phyloP scores from a whole-genome alignment of 1,140 invertebrate genomes.

The Leptinotarsa texana region DNA sequence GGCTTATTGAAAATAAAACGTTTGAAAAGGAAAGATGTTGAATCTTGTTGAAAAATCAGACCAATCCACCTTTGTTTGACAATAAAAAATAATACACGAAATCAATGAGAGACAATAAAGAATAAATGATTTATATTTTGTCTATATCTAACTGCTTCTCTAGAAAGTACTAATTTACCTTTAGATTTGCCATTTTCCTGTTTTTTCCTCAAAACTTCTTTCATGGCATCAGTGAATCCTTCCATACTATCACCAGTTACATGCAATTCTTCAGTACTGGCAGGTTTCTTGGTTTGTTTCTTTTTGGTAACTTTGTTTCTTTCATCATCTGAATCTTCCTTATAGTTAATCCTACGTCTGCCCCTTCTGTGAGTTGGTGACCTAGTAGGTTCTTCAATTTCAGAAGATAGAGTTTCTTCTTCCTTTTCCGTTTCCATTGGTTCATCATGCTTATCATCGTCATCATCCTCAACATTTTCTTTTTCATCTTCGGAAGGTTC shows the following conservation, averaged over 20 bases:
- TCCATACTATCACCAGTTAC: conserved; percentile 8
- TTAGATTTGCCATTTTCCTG: conserved; percentile 21
- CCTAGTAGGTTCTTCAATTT: conserved; percentile 7
- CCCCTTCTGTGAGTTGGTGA: not conserved
- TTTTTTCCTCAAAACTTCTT: conserved; percentile 36
- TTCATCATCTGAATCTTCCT: conserved; percentile 9
- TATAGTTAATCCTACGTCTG: not conserved
- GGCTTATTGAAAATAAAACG: no score
- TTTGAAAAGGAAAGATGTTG: no score
- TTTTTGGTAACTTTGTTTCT: conserved; percentile 7
- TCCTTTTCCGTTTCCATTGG: not conserved
- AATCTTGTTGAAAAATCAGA: no score
- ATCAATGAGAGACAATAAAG: no score
- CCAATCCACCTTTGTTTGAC: no score
- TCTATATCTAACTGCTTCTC: no score
- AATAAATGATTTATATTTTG: no score
- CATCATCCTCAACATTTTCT: conserved; percentile 18
- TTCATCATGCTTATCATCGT: conserved; percentile 23
- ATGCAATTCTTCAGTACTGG: not conserved
- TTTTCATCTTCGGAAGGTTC: conserved; percentile 9
- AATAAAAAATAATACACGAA: no score
- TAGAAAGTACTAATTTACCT: not conserved
- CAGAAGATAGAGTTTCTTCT: not conserved
- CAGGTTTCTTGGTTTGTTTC: not conserved
- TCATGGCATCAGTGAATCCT: conserved; percentile 42